Percentiles rank a stretch among this genome's conserved stretches.
Evolutionary conservation across 2,888 invertebrate species (phyloP).

Genomic region (Tuta absoluta): DNA sequence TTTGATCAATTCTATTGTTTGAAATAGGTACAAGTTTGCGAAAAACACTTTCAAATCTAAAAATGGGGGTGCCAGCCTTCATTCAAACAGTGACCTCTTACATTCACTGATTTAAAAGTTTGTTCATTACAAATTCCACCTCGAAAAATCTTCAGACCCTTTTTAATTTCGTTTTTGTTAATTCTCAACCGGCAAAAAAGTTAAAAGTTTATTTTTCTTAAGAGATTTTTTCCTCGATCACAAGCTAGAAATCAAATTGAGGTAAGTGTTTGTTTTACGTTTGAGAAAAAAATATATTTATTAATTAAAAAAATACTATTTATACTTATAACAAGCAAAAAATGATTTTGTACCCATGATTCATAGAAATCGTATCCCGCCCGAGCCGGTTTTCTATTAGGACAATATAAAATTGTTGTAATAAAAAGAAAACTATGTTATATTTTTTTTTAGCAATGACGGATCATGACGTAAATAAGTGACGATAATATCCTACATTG

Average conservation of each 20-base stretch:
- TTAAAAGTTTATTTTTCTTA: slow-evolving; percentile 29
- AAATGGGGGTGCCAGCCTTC: slow-evolving; percentile 24
- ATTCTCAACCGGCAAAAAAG: slow-evolving; percentile 33
- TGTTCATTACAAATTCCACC: slow-evolving; percentile 49
- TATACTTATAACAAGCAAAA: no score
- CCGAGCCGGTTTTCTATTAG: no score
- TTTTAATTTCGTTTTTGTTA: slow-evolving; percentile 41
- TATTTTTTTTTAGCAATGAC: no score
- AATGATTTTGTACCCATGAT: no score
- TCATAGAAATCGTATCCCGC: no score
- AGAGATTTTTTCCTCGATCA: background rate
- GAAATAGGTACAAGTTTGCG: background rate
- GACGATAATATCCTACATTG: no score
- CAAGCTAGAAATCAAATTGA: background rate
- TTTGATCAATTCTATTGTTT: background rate
- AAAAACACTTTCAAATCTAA: slow-evolving; percentile 12
- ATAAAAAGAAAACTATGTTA: no score
- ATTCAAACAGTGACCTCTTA: slow-evolving; percentile 37
- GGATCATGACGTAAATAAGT: no score
- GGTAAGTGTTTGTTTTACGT: background rate
- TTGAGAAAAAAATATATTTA: background rate
- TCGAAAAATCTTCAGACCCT: slow-evolving; percentile 35
- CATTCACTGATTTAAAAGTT: slow-evolving; percentile 53
- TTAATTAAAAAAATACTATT: background rate
- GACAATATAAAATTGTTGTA: no score